These are phyloP conservation scores for Cosmopolites sordidus DNA, from an alignment of 2,888 invertebrate species.

Conservation along the genomic window DNA sequence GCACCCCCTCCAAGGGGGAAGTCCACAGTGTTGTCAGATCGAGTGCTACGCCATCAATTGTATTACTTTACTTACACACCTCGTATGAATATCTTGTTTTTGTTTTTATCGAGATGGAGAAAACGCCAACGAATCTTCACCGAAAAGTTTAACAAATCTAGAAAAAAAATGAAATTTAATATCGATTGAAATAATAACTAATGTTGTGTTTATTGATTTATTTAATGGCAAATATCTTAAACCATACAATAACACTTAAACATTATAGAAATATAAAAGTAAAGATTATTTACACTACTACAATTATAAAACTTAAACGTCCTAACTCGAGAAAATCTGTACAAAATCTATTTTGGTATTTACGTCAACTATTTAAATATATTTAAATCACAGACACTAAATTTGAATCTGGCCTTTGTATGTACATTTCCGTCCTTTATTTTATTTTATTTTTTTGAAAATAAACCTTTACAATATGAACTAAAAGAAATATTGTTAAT, in stretches of 20 bases:
- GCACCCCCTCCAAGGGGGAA: too few relatives aligned
- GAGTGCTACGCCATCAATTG: too few relatives aligned
- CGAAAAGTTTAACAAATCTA: too few relatives aligned
- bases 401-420: constrained; percentile 44
- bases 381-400: constrained; percentile 50
- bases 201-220: constrained; percentile 9
- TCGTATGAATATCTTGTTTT: too few relatives aligned
- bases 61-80: too few relatives aligned
- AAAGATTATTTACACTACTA: constrained; percentile 42
- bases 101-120: too few relatives aligned
- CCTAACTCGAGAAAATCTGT: constrained; percentile 41
- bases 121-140: too few relatives aligned
- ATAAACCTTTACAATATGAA: too few relatives aligned
- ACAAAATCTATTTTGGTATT: constrained; percentile 42
- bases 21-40: too few relatives aligned
- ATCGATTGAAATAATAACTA: too few relatives aligned
- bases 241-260: constrained; percentile 36
- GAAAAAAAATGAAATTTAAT: too few relatives aligned
- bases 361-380: constrained; percentile 28
- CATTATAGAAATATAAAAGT: constrained; percentile 43
- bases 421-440: constrained; percentile 34
- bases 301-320: constrained; percentile 43
- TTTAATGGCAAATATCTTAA: constrained; percentile 40
- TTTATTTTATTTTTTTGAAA: constrained; percentile 5
- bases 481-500: too few relatives aligned